Evolutionary conservation across 2,113 vertebrate genomes (phyloP), one percentile per base, ranked within the genome.

Genomic region (Xyliphius kryptos): DNA sequence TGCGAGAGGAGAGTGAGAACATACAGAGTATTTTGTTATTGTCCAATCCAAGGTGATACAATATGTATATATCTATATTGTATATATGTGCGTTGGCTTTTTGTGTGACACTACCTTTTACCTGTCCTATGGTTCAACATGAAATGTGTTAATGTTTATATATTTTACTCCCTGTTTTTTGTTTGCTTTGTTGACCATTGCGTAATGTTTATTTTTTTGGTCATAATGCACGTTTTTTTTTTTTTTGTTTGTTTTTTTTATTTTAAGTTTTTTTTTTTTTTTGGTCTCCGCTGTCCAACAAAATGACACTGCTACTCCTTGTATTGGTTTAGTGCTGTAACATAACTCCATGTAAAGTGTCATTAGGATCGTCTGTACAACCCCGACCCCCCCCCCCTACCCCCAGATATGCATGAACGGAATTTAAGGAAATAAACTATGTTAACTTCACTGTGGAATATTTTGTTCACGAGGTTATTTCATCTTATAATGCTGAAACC

Each of bases 151-250:
- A 91, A 88, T 94, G 91, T 92, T 92, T 91, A 89, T 90, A 90
- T 85, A 81, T 85, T 86, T 90, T 83, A 15, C 60, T 69, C 59
- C 83, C 87, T 84, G 83, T 80, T 86, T 84, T 64, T 13, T 63
- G 72, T 82, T 76, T 67, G 69, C 61, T 73, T 76, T 46, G 67
- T 77, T 75, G 67, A 79, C 81, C 60, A 80, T 84, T 84, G 76
- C 72, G 62, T 67, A 74, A 66, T 70, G 74, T 73, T 66, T 79
- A 65, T 67, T 62, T 58, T 72, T 84, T 92, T 88, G 86, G 88
- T 92, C n/a, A n/a, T 91, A 91, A 89, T 94, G 91, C 91, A 94
- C 90, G 91, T 84, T 92, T n/a, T n/a, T n/a, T n/a, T n/a, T n/a
- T n/a, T n/a, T n/a, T n/a, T n/a, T n/a, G n/a, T n/a, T n/a, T n/a